These are phyloP conservation scores for Onychomys leucogaster DNA, from an alignment of 2,797 vertebrate genomes.

Conservation along the genomic window DNA sequence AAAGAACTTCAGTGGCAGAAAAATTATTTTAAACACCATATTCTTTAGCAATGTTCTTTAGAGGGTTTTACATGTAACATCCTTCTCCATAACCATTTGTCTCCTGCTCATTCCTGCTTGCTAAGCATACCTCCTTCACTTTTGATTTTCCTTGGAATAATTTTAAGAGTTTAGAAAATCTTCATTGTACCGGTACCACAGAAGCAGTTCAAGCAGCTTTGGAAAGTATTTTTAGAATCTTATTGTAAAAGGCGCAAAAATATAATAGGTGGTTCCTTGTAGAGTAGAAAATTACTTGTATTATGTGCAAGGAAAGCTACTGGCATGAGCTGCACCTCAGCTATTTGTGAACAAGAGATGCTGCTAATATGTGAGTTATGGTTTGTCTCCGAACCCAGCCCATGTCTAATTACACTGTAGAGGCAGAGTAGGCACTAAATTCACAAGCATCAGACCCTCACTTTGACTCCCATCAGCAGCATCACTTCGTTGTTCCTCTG, in stretches of 20 bases:
- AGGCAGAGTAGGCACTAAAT: slow-evolving; percentile 83
- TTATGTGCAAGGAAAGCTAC: slow-evolving; percentile 81
- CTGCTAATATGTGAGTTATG: slow-evolving; percentile 83
- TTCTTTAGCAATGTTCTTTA: slow-evolving; percentile 17
- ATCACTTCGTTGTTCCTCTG: slow-evolving; percentile 72
- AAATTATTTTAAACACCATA: not conserved
- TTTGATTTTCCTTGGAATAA: slow-evolving; percentile 65
- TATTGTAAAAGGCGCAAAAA: slow-evolving; percentile 79
- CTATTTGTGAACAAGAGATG: slow-evolving; percentile 84
- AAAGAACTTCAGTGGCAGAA: not conserved
- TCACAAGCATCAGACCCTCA: slow-evolving; percentile 43
- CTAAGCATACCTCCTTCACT: not conserved
- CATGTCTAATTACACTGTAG: slow-evolving; percentile 83
- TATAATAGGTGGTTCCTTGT: slow-evolving; percentile 75
- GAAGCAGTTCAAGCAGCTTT: slow-evolving; percentile 70
- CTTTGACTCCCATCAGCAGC: slow-evolving; percentile 63
- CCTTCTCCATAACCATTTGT: not conserved
- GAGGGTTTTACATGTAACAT: slow-evolving; percentile 35
- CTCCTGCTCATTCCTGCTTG: not conserved
- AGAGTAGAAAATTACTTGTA: slow-evolving; percentile 85
- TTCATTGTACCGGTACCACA: slow-evolving; percentile 70
- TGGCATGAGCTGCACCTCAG: slow-evolving; percentile 82
- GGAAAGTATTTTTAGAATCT: slow-evolving; percentile 84
- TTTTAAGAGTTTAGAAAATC: slow-evolving; percentile 78
- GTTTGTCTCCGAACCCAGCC: slow-evolving; percentile 81